These are phyloP conservation scores for Carassius auratus DNA, from an alignment of 2,113 vertebrate species.

Conservation along the genomic window DNA sequence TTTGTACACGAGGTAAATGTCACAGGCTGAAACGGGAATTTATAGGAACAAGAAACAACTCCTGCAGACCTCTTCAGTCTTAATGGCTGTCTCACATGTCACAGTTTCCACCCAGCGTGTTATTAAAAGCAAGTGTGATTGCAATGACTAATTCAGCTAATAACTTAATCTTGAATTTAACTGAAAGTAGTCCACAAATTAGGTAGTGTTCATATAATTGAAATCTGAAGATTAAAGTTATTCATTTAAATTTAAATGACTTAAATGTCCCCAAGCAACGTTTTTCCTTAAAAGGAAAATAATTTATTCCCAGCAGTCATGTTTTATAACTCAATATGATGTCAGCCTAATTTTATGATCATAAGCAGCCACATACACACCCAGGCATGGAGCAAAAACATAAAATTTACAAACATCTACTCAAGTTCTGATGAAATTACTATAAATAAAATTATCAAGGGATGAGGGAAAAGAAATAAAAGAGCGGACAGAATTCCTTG, in stretches of 20 bases:
- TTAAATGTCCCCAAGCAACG: conserved; percentile 25
- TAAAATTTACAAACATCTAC: conserved; percentile 25
- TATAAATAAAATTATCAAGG: conserved; percentile 66
- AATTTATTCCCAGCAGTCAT: conserved; percentile 30
- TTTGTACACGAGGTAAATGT: conserved; percentile 18
- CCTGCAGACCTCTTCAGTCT: conserved; percentile 30
- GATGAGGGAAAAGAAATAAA: conserved; percentile 45
- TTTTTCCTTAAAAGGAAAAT: conserved; percentile 13
- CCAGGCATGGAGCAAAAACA: conserved; percentile 21
- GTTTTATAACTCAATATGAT: conserved; percentile 55
- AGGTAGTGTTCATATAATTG: conserved; percentile 38
- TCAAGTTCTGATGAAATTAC: conserved; percentile 55
- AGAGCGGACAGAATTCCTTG: conserved; percentile 61
- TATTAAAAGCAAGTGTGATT: conserved; percentile 36
- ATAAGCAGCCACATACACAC: conserved; percentile 33
- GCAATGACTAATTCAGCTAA: conserved; percentile 18
- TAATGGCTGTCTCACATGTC: conserved; percentile 15
- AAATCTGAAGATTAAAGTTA: conserved; percentile 38
- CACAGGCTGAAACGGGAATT: conserved; percentile 33
- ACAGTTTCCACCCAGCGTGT: conserved; percentile 32
- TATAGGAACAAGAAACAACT: conserved; percentile 40
- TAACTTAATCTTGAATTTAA: conserved; percentile 23
- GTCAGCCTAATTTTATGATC: conserved; percentile 50
- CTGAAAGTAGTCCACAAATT: conserved; percentile 13
- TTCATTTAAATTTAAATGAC: conserved; percentile 7